phyloP scores from a whole-genome alignment of 1,140 invertebrate species.

The roundworm (Caenorhabditis elegans) region WBcel235 BX284603.4:6330001-6330500 shows the following conservation, averaged over 20 bases:
- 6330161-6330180: not conserved
- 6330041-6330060: too few relatives aligned
- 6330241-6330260: not conserved
- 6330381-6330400: too few relatives aligned
- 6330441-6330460: too few relatives aligned
- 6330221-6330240: not conserved
- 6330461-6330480: too few relatives aligned
- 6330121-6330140: conserved; percentile 24
- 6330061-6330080: conserved; percentile 12
- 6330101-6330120: not conserved
- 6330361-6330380: too few relatives aligned
- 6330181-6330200: not conserved
- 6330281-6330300: not conserved
- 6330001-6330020: too few relatives aligned
- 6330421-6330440: too few relatives aligned
- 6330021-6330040: too few relatives aligned
- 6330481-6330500: too few relatives aligned
- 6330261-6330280: not conserved
- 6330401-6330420: too few relatives aligned
- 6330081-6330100: conserved; percentile 12
- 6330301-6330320: not conserved
- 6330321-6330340: not conserved
- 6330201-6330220: not conserved
- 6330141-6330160: not conserved
- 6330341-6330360: too few relatives aligned